These are phyloP conservation scores for Dicrurus megarhynchus DNA, from an alignment of 2,113 vertebrate species.

Conservation along the genomic window DNA sequence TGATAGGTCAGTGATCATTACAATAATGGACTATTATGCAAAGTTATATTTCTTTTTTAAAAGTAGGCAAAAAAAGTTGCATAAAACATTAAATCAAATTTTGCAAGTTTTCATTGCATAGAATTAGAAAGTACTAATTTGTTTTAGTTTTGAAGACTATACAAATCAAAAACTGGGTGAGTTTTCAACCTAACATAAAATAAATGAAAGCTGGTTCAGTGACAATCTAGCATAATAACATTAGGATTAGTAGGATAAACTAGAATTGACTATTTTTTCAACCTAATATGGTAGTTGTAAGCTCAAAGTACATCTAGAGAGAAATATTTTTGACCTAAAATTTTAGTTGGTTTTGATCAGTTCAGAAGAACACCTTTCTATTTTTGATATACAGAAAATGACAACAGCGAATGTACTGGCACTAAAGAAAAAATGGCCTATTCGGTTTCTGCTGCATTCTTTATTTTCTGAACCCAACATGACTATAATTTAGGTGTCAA, in stretches of 20 bases:
- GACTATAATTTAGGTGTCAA: conserved; percentile 8
- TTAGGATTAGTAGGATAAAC: neutral
- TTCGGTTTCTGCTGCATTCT: neutral
- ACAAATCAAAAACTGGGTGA: neutral
- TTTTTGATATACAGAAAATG: neutral
- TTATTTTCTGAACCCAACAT: neutral
- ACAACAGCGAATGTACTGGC: neutral
- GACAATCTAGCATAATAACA: neutral
- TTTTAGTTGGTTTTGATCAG: neutral
- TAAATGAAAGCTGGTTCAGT: neutral
- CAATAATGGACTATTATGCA: neutral
- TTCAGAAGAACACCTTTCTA: neutral
- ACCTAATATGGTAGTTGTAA: neutral
- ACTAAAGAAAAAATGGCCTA: neutral
- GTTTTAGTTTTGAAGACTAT: neutral
- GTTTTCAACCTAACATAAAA: neutral
- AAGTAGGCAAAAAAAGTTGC: neutral
- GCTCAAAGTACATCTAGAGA: neutral
- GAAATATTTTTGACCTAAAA: neutral
- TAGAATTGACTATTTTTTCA: neutral
- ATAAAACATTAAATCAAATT: neutral
- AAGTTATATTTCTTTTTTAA: neutral
- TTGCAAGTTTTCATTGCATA: neutral
- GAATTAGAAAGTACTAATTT: neutral
- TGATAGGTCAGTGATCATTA: neutral